Evolutionary conservation across 92 coral and sea anemone species (phyloP).

Genomic region (Siderastrea siderea): DNA sequence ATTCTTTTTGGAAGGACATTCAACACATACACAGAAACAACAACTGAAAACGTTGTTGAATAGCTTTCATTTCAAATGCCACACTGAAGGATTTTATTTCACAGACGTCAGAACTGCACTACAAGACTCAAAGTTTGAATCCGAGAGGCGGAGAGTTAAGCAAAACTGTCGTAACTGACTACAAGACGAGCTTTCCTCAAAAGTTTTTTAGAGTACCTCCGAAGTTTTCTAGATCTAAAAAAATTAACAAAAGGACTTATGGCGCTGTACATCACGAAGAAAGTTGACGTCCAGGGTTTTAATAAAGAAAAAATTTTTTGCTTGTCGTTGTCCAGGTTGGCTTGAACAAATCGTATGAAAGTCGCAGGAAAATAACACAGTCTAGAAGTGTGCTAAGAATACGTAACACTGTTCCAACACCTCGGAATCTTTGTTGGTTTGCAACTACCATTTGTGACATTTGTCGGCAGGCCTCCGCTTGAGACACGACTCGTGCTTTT

Average conservation of each 20-base stretch:
- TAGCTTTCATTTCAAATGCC: too few relatives aligned
- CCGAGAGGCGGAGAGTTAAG: background rate
- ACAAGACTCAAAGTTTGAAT: too few relatives aligned
- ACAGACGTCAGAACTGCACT: too few relatives aligned
- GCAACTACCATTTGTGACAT: background rate
- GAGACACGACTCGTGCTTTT: background rate
- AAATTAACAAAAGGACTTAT: slow-evolving; percentile 15
- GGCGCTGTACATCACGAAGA: background rate
- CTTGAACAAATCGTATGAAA: background rate
- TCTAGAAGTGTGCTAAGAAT: background rate
- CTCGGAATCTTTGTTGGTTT: background rate
- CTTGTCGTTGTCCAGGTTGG: background rate
- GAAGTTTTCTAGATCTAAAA: background rate
- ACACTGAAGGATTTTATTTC: too few relatives aligned
- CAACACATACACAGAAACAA: too few relatives aligned
- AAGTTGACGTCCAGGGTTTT: slow-evolving; percentile 2
- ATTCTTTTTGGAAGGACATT: too few relatives aligned
- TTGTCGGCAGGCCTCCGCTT: background rate
- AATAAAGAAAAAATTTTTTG: background rate
- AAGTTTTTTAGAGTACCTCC: slow-evolving; percentile 1
- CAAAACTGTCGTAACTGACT: background rate
- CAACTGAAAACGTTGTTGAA: too few relatives aligned
- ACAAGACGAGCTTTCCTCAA: background rate
- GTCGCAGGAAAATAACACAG: background rate
- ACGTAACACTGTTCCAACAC: background rate